Evolutionary conservation across 2,113 vertebrate genomes (phyloP).

Genomic region (Bujurquina vittata): DNA sequence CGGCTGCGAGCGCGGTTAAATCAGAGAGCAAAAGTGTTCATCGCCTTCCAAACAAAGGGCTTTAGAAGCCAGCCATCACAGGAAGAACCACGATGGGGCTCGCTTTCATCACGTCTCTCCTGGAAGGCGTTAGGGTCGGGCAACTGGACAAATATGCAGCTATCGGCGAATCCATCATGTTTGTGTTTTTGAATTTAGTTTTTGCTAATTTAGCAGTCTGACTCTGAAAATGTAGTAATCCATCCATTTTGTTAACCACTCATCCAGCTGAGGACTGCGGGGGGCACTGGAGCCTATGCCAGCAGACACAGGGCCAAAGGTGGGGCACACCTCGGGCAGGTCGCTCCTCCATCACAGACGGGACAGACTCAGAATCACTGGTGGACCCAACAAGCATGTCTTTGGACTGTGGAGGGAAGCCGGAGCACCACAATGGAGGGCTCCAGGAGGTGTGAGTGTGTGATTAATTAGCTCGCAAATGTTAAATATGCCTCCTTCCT

Average conservation of each 20-base stretch:
- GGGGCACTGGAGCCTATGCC: not conserved
- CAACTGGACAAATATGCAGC: accelerated
- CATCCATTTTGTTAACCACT: not conserved
- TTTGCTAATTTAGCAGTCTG: not conserved
- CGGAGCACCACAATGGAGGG: not conserved
- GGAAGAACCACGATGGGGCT: not conserved
- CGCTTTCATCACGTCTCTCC: not conserved
- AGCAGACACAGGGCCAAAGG: not conserved
- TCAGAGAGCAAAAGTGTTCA: not conserved
- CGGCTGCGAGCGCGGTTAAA: not conserved
- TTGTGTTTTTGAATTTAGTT: not conserved
- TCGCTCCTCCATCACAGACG: not conserved
- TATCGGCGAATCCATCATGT: not conserved
- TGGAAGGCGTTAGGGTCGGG: not conserved
- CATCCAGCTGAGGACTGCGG: not conserved
- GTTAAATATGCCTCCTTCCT: not conserved
- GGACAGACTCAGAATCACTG: not conserved
- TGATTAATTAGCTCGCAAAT: not conserved
- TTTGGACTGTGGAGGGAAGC: not conserved
- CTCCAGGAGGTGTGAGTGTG: accelerated
- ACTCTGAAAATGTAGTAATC: not conserved
- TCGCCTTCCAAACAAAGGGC: not conserved
- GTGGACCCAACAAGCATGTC: not conserved
- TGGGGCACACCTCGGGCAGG: too few species aligned
- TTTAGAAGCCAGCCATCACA: not conserved